Percentiles rank a stretch among this genome's conserved stretches.
These are phyloP conservation scores for Mohoua ochrocephala DNA, from an alignment of 2,113 vertebrate genomes.

Conservation along the genomic window DNA sequence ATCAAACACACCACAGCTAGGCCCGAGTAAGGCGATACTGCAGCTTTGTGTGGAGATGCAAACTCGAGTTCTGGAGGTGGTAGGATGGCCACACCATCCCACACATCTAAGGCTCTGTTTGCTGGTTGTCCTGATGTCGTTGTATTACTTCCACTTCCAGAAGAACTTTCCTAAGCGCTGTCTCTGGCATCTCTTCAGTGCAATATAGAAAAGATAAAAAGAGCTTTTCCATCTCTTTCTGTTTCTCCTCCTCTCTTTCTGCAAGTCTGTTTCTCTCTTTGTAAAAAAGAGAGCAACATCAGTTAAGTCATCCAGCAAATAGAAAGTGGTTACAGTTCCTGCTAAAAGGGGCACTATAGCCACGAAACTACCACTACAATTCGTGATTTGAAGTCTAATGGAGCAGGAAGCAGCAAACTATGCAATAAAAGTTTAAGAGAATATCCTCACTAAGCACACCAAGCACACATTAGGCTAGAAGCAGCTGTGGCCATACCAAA, in stretches of 20 bases:
- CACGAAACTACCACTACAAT: neutral
- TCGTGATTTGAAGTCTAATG: neutral
- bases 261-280: neutral
- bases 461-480: neutral
- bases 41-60: neutral
- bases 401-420: neutral
- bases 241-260: neutral
- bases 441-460: neutral
- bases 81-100: neutral
- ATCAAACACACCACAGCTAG: neutral
- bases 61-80: neutral
- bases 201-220: neutral
- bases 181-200: neutral
- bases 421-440: neutral
- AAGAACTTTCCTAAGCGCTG: neutral
- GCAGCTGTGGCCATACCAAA: neutral
- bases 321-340: neutral
- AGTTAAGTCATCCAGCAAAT: neutral
- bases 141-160: neutral
- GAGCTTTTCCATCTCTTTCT: neutral
- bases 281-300: neutral
- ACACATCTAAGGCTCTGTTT: neutral
- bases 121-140: too few species aligned
- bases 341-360: neutral
- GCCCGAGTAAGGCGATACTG: rapidly evolving